Evolutionary conservation across 2,797 vertebrate genomes (phyloP).

Genomic region (Oreochromis grahami): DNA sequence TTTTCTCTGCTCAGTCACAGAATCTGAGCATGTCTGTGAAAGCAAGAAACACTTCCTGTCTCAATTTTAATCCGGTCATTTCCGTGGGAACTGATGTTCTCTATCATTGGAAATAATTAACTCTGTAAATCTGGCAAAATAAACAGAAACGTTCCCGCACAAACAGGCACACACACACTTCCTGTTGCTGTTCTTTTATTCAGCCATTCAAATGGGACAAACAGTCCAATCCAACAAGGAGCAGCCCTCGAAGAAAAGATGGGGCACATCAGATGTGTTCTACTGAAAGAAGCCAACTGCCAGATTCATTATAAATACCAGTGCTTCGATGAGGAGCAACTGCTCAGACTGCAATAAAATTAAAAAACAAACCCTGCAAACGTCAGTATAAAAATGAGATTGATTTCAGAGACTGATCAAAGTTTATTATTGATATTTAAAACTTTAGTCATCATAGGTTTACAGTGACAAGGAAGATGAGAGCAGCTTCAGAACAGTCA

Average conservation of each 20-base stretch:
- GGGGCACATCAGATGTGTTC: not conserved
- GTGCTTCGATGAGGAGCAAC: not conserved
- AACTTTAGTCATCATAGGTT: not conserved
- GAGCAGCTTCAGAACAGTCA: not conserved
- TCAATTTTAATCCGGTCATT: not conserved
- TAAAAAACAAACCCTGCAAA: not conserved
- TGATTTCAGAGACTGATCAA: not conserved
- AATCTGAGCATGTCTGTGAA: constrained; percentile 13
- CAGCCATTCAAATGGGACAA: not conserved
- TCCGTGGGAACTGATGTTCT: constrained; percentile 27
- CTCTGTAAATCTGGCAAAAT: constrained; percentile 15
- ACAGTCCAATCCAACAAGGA: not conserved
- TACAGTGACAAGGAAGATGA: not conserved
- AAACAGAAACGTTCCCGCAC: constrained; percentile 18
- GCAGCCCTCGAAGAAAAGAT: not conserved
- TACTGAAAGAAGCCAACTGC: not conserved
- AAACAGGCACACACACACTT: constrained; percentile 4
- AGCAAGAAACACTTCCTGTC: not conserved
- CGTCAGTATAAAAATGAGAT: not conserved
- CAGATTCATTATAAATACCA: not conserved
- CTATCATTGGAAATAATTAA: constrained; percentile 37
- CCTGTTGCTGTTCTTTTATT: constrained; percentile 10
- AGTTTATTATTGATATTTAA: not conserved
- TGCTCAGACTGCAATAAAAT: not conserved
- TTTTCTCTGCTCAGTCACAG: not conserved